Percentiles rank a stretch among this genome's conserved stretches.
phyloP scores from a whole-genome alignment of 2,797 vertebrate species.

The Rhinogobio ventralis region DNA sequence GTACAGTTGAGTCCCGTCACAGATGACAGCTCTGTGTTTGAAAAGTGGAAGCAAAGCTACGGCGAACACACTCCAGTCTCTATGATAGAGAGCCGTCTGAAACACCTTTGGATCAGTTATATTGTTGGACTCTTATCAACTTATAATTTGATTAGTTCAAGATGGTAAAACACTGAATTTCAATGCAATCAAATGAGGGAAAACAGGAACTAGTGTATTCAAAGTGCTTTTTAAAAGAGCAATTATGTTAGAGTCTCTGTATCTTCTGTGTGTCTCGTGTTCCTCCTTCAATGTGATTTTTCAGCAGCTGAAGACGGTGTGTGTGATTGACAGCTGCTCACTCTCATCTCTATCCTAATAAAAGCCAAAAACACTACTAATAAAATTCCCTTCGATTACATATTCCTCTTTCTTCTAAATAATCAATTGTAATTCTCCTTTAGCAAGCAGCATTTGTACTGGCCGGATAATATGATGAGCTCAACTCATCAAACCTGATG shows the following conservation, averaged over 20 bases:
- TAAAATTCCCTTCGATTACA: background rate
- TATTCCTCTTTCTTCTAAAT: background rate
- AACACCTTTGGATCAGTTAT: background rate
- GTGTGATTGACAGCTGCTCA: background rate
- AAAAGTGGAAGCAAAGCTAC: background rate
- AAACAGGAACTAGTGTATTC: background rate
- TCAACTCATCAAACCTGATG: conserved; percentile 9
- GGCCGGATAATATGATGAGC: conserved; percentile 51
- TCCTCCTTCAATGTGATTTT: background rate
- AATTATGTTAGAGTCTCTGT: background rate
- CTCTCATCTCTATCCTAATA: too few species aligned
- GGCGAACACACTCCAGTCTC: background rate
- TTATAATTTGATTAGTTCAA: background rate
- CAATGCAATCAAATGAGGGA: background rate
- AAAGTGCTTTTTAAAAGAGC: background rate
- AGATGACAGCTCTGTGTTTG: conserved; percentile 10
- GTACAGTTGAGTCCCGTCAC: conserved; percentile 61
- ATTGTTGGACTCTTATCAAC: background rate
- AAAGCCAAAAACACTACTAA: background rate
- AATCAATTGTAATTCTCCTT: background rate
- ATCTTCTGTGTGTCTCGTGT: background rate
- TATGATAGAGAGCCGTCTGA: background rate
- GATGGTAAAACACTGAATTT: background rate
- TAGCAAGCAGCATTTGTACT: background rate
- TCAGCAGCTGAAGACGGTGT: background rate